Conservation (phyloP, 2,797 vertebrate species). For the Synanceia verrucosa region DNA sequence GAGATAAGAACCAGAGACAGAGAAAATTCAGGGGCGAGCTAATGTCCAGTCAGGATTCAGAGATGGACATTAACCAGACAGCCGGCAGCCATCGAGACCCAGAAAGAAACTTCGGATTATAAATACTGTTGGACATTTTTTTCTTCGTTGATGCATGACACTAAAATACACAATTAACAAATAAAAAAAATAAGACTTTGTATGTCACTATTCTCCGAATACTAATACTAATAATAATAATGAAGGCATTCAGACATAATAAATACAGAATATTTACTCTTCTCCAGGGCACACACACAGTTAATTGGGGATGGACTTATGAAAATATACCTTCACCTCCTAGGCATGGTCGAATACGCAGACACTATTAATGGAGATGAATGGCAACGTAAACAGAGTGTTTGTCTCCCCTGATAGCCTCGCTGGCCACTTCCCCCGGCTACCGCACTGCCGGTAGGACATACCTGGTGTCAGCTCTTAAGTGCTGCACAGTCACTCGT, state of each 20-base stretch:
- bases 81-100: slow-evolving; percentile 43
- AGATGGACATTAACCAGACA: slow-evolving; percentile 79
- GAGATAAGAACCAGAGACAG: slow-evolving; percentile 78
- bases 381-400: slow-evolving; percentile 82
- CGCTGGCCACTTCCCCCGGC: slow-evolving; percentile 77
- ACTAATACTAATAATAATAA: not conserved
- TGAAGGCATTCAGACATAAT: not conserved
- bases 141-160: not conserved
- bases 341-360: slow-evolving; percentile 39
- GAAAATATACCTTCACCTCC: slow-evolving; percentile 55
- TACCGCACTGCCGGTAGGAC: slow-evolving; percentile 79
- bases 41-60: slow-evolving; percentile 72
- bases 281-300: not conserved
- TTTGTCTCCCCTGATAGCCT: slow-evolving; percentile 77
- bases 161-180: not conserved
- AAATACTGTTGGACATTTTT: slow-evolving; percentile 19
- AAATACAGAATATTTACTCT: not conserved
- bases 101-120: slow-evolving; percentile 34
- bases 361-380: slow-evolving; percentile 81
- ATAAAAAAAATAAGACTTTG: not conserved
- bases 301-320: slow-evolving; percentile 32
- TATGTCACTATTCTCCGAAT: not conserved
- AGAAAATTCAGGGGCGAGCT: slow-evolving; percentile 63
- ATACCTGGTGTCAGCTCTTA: slow-evolving; percentile 84
- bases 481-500: slow-evolving; percentile 82